Evolutionary conservation across 2,888 invertebrate species (phyloP).

Genomic region (Pyrocoelia pectoralis): DNA sequence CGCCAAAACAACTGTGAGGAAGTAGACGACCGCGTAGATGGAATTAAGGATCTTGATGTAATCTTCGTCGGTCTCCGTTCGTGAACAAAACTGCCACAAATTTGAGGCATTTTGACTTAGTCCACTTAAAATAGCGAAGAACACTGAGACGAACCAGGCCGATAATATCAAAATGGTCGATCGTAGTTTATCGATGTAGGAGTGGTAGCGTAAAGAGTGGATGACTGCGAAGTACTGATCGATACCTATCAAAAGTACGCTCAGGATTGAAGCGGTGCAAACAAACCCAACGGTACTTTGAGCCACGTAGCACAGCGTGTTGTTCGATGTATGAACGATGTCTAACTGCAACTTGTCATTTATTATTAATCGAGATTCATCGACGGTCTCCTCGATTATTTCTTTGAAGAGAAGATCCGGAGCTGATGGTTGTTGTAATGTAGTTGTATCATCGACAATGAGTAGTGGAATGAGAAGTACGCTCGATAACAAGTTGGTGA

Average conservation of each 20-base stretch:
- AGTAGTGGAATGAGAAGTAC: constrained; percentile 61
- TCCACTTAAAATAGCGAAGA: constrained; percentile 60
- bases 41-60: constrained; percentile 55
- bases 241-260: constrained; percentile 69
- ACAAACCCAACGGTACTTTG: constrained; percentile 70
- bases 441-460: constrained; percentile 63
- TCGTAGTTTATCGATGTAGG: constrained; percentile 63
- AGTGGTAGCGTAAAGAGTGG: constrained; percentile 70
- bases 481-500: constrained; percentile 63
- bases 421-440: constrained; percentile 9
- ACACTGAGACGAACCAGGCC: constrained; percentile 61
- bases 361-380: neutral
- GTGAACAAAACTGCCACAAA: constrained; percentile 59
- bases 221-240: constrained; percentile 74
- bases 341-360: neutral
- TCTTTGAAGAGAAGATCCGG: neutral
- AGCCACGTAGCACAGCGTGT: constrained; percentile 57
- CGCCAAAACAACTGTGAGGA: constrained; percentile 60
- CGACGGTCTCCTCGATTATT: neutral
- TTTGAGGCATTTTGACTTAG: constrained; percentile 60
- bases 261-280: constrained; percentile 68
- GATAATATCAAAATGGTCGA: constrained; percentile 61
- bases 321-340: neutral
- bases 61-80: constrained; percentile 22
- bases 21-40: constrained; percentile 60